These are phyloP conservation scores for Xiphorhynchus erythropygius DNA, from an alignment of 2,797 vertebrate species.

Conservation along the genomic window DNA sequence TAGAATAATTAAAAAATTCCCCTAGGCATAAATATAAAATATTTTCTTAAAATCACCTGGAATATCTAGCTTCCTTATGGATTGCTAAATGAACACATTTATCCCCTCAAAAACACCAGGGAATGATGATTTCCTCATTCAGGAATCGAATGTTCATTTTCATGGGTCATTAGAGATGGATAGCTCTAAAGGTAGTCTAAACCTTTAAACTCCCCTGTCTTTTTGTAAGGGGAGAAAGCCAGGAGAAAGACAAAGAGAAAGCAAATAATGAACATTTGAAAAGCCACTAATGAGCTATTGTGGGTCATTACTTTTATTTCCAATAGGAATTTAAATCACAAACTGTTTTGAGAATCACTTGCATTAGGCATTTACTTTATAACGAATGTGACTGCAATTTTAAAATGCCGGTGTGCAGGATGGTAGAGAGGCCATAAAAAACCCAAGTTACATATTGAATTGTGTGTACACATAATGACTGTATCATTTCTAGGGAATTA, in stretches of 20 bases:
- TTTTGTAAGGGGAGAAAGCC: neutral
- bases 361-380: constrained; percentile 27
- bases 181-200: constrained; percentile 33
- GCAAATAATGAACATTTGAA: constrained; percentile 7
- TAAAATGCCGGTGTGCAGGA: constrained; percentile 1
- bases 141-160: neutral
- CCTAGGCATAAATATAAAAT: neutral
- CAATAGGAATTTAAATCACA: constrained; percentile 52
- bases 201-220: constrained; percentile 30
- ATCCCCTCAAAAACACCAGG: neutral
- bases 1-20: neutral
- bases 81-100: neutral
- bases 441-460: constrained; percentile 21
- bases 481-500: constrained; percentile 44
- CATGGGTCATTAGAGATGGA: constrained; percentile 14
- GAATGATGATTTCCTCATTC: constrained; percentile 16
- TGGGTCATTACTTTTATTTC: constrained; percentile 40
- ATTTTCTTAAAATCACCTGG: neutral
- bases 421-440: constrained; percentile 43
- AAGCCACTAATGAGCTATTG: constrained; percentile 29
- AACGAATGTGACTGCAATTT: constrained; percentile 31
- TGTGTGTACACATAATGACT: constrained; percentile 48
- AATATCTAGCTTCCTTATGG: neutral
- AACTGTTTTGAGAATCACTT: constrained; percentile 38
- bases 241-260: constrained; percentile 12